These are phyloP conservation scores for Alosa alosa DNA, from an alignment of 2,113 vertebrate species.

Conservation along the genomic window DNA sequence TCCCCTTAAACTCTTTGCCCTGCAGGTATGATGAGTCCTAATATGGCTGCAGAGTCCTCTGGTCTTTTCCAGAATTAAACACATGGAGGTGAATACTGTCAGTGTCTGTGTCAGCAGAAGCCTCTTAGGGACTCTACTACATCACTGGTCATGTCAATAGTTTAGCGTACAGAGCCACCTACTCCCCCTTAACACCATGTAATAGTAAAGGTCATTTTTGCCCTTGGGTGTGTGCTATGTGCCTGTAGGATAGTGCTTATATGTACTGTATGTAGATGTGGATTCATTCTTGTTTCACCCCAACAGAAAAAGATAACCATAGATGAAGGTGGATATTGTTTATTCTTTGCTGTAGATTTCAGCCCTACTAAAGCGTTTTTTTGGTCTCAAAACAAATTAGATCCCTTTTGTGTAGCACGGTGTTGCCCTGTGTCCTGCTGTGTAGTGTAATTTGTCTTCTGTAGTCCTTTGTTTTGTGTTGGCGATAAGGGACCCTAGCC, in stretches of 20 bases:
- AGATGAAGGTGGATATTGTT: not conserved
- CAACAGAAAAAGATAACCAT: not conserved
- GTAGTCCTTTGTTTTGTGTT: not conserved
- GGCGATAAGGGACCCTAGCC: not conserved
- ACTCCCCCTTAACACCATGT: not conserved
- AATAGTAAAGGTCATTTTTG: not conserved
- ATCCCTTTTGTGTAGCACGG: not conserved
- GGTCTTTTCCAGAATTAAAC: constrained; percentile 74
- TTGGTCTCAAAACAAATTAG: not conserved
- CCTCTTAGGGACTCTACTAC: not conserved
- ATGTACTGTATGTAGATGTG: not conserved
- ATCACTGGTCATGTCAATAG: not conserved
- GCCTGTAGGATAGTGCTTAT: not conserved
- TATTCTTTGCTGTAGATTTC: not conserved
- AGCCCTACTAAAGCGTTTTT: not conserved
- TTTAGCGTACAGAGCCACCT: not conserved
- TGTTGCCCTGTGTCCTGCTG: not conserved
- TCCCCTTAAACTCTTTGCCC: constrained; percentile 55
- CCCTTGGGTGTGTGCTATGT: not conserved
- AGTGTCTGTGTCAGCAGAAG: constrained; percentile 42
- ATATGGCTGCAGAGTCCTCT: constrained; percentile 69
- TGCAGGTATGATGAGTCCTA: constrained; percentile 72
- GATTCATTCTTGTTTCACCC: not conserved
- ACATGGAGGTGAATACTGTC: constrained; percentile 62
- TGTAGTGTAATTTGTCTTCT: constrained; percentile 4